phyloP scores from a whole-genome alignment of 1,140 invertebrate genomes.

The Helicoverpa armigera region DNA sequence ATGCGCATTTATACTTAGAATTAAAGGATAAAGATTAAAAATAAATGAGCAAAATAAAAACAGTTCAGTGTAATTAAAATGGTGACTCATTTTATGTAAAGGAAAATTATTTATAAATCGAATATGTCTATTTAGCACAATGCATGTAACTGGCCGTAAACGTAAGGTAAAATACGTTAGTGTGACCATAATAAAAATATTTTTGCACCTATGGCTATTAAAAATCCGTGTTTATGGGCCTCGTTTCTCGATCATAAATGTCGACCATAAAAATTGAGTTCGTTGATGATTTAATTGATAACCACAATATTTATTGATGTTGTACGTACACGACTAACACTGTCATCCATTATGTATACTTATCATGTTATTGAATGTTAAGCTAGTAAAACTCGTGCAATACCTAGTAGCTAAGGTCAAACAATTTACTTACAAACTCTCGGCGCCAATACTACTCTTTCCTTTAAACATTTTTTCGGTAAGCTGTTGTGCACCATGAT shows the following conservation, averaged over 20 bases:
- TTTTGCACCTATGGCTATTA: slow-evolving; percentile 24
- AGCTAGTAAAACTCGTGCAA: too few species aligned
- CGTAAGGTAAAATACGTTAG: slow-evolving; percentile 4
- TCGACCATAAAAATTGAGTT: slow-evolving; percentile 8
- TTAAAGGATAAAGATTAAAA: slow-evolving; percentile 25
- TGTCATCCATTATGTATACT: too few species aligned
- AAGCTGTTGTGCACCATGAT: too few species aligned
- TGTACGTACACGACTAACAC: not conserved
- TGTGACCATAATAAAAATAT: slow-evolving; percentile 35
- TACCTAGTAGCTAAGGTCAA: too few species aligned
- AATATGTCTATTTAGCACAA: slow-evolving; percentile 15
- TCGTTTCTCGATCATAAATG: slow-evolving; percentile 22
- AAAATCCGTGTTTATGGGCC: slow-evolving; percentile 20
- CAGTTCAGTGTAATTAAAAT: slow-evolving; percentile 32
- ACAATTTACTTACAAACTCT: too few species aligned
- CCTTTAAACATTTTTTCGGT: too few species aligned
- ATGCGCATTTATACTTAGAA: slow-evolving; percentile 19
- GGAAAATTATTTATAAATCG: slow-evolving; percentile 45
- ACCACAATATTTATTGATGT: slow-evolving; percentile 13
- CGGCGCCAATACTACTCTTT: too few species aligned
- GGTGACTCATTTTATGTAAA: slow-evolving; percentile 36
- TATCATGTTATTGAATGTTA: too few species aligned
- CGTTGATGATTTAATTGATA: slow-evolving; percentile 29
- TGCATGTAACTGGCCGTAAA: slow-evolving; percentile 11
- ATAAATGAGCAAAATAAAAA: slow-evolving; percentile 20